These are phyloP conservation scores for Apotomis betuletana DNA, from an alignment of 2,888 invertebrate genomes.

Conservation along the genomic window DNA sequence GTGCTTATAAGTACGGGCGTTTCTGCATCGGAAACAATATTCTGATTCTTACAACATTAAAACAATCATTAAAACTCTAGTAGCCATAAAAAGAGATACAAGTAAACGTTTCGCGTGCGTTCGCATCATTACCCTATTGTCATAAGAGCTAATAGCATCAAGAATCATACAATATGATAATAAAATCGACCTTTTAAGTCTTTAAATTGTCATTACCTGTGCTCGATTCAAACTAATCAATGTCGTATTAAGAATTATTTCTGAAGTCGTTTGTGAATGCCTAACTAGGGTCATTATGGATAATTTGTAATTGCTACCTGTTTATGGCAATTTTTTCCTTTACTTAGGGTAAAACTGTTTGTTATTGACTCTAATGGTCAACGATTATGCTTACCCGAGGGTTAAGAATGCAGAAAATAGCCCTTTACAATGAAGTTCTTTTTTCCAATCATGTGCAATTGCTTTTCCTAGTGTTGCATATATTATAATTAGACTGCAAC, in stretches of 20 bases:
- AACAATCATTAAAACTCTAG: slow-evolving; percentile 40
- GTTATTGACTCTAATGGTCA: slow-evolving; percentile 40
- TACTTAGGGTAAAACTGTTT: slow-evolving; percentile 43
- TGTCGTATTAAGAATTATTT: slow-evolving; percentile 81
- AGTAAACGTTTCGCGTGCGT: slow-evolving; percentile 72
- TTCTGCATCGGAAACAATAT: slow-evolving; percentile 8
- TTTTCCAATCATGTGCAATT: background rate
- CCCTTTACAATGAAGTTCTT: background rate
- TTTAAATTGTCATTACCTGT: slow-evolving; percentile 82
- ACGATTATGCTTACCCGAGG: slow-evolving; percentile 32
- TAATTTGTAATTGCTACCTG: slow-evolving; percentile 78
- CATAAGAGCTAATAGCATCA: slow-evolving; percentile 82
- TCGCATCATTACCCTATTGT: slow-evolving; percentile 76
- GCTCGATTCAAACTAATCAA: slow-evolving; percentile 73
- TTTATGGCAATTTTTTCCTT: slow-evolving; percentile 69
- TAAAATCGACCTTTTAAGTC: slow-evolving; percentile 82
- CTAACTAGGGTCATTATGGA: slow-evolving; percentile 71
- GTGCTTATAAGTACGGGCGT: too few species aligned
- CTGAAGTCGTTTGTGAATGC: slow-evolving; percentile 79
- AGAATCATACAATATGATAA: slow-evolving; percentile 83
- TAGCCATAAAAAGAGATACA: slow-evolving; percentile 46
- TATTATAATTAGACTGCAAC: too few species aligned
- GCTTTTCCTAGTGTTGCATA: too few species aligned
- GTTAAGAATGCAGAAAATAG: slow-evolving; percentile 30
- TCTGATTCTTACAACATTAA: slow-evolving; percentile 32